Evolutionary conservation across 2,888 invertebrate species (phyloP), one percentile per base, ranked within the genome.

Genomic region (Seira sanloemensis): DNA sequence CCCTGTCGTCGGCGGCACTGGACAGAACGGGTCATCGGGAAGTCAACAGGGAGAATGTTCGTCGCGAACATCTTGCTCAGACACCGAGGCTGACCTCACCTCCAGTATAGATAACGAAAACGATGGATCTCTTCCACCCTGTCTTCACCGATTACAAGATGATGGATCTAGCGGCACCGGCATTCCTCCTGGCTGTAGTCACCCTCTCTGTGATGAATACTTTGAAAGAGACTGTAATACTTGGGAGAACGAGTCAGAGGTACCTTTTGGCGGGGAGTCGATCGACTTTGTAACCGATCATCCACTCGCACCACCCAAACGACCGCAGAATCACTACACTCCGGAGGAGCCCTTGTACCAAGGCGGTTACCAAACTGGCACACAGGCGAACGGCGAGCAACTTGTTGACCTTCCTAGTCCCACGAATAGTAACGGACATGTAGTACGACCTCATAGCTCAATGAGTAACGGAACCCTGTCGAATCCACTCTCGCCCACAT

Each of bases 1-100:
- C 91, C 98, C 98, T 58, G 87, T 82, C 12, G 77, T 71, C 0
- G 71, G 71, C 74, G 83, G 78, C 9, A 76, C 77, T 26, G 75
- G 74, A 9, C 78, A 86, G 71, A 73, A 84, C 54, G 78, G 84
- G 4, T 78, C 77, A n/a, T 75, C 65, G 65, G 75, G 74, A 26
- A 78, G 54, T 75, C 74, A 84, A 50, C 78, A 79, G 27, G 68
- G 73, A 24, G 76, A 78, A 19, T 79, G 82, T 26, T 82, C 82
- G n/a, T 79, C 79, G 19, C 73, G 79, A 79, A 72, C 83, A 24
- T 76, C 86, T 18, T 83, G 86, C 74, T 75, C 79, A 65, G 86
- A 86, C 67, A 85, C 81, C 37, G 82, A 85, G 54, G 78, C 75
- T 71, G 86, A 86, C 76, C 83, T 86, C 37, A 80, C 80, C 23